phyloP scores from a whole-genome alignment of 2,113 vertebrate genomes.

The Eurystomus gularis region DNA sequence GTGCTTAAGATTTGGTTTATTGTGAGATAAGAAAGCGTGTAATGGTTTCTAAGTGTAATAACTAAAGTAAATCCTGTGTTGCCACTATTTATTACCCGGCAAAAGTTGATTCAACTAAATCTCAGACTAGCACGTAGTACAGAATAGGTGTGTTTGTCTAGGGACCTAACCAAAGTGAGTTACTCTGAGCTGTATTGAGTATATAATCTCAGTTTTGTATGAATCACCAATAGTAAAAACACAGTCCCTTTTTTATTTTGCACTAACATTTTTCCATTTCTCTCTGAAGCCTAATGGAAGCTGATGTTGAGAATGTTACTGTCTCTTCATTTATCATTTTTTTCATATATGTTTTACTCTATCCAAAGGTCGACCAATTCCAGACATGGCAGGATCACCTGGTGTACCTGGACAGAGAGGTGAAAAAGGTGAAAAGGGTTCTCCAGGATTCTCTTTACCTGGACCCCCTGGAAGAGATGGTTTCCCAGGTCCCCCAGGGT shows the following conservation, averaged over 20 bases:
- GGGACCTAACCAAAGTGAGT: not conserved
- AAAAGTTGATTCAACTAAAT: not conserved
- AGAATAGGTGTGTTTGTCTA: not conserved
- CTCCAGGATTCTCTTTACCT: conserved; percentile 79
- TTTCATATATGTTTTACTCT: not conserved
- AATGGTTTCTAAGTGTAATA: not conserved
- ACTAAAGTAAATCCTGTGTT: not conserved
- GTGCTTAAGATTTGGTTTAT: not conserved
- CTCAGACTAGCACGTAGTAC: not conserved
- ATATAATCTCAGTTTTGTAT: not conserved
- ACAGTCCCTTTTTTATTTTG: not conserved
- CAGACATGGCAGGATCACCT: conserved; percentile 78
- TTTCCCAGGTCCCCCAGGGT: conserved; percentile 67
- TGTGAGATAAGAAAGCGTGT: not conserved
- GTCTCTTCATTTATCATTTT: not conserved
- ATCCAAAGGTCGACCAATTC: conserved; percentile 26
- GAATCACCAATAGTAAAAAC: not conserved
- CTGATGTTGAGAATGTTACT: not conserved
- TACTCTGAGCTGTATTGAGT: not conserved
- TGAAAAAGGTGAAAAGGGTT: conserved; percentile 86
- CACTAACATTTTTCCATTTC: not conserved
- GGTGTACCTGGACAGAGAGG: conserved; percentile 86
- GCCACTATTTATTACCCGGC: not conserved
- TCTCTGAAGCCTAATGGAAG: not conserved
- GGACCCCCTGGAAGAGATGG: conserved; percentile 86